phyloP scores from a whole-genome alignment of 2,113 vertebrate genomes.

The Podiceps cristatus region DNA sequence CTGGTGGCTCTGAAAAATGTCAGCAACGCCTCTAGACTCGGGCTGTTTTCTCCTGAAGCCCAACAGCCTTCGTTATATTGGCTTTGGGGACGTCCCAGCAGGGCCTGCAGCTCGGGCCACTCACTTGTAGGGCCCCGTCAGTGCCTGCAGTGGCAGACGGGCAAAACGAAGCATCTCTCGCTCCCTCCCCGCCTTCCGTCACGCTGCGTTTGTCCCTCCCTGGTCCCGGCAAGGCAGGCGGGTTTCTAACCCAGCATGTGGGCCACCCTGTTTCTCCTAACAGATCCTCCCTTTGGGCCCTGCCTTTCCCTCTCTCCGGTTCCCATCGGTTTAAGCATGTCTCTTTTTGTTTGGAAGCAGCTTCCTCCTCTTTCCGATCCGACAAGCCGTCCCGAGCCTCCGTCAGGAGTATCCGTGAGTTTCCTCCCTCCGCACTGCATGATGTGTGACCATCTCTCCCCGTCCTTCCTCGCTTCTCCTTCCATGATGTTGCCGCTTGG shows the following conservation, averaged over 20 bases:
- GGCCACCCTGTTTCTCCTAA: not conserved
- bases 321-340: conserved; percentile 36
- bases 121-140: rapidly evolving
- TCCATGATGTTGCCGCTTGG: not conserved
- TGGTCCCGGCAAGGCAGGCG: not conserved
- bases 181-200: not conserved
- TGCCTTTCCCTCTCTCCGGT: not conserved
- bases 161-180: not conserved
- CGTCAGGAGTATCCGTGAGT: conserved; percentile 85
- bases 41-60: not conserved
- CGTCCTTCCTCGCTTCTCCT: not conserved
- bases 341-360: conserved; percentile 70
- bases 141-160: not conserved
- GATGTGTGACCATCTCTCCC: not conserved
- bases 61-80: not conserved
- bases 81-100: not conserved
- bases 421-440: conserved; percentile 42
- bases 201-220: not conserved
- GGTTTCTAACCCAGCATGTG: conserved; percentile 38
- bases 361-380: conserved; percentile 81
- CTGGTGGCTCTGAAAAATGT: not conserved
- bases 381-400: conserved; percentile 78
- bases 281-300: not conserved
- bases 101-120: not conserved
- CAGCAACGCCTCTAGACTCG: rapidly evolving